Base-by-base conservation (phyloP, 1,140 invertebrate species). In the Drosophila malerkotliana region DNA sequence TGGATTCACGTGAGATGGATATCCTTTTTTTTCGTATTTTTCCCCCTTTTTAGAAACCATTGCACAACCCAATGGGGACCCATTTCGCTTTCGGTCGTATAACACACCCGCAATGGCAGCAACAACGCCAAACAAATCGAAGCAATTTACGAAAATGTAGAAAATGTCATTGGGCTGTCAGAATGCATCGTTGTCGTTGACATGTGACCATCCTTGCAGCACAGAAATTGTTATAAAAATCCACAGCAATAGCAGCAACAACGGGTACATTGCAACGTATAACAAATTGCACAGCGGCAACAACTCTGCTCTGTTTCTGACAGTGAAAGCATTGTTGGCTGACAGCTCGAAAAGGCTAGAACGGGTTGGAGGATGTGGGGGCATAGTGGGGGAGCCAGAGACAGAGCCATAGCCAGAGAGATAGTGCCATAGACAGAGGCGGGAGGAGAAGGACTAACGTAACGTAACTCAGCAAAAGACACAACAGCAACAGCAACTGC, bases 71-170 rank as follows among this genome's bases (percentile, higher is more conserved):
- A 39, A 55, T 67, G 54, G 72, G 72, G 72, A 59, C 61, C 62
- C 72, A 67, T 68, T 72, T 64, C 37, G 54, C 59, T 72, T 54
- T 74, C 54, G 69, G 63, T 69, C 79, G 82, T 58, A 79, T 67
- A 83, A 84, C 72, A 83, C 61, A 79, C 71, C 71, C 57, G 48
- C 77, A 72, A 34, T 57, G 54, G 26, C 74, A 62, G 21, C 67
- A 67, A 10, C 54, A 57, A 18, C 30, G 48, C 67, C 72, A 73
- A 75, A 87, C 83, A 87, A 90, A 90, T 90, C 78, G 87, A 90
- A 79, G 87, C 87, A 90, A 90, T 90, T 90, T 90, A 90, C 87
- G 79, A 90, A 90, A 90, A 90, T 90, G 87, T 90, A 90, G 76
- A 83, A 90, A 90, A 87, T 83, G 87, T 90, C 82, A 90, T 90